Evolutionary conservation across 1,140 invertebrate genomes (phyloP), one percentile per base, ranked within the genome.

Genomic region (Sitophilus oryzae): DNA sequence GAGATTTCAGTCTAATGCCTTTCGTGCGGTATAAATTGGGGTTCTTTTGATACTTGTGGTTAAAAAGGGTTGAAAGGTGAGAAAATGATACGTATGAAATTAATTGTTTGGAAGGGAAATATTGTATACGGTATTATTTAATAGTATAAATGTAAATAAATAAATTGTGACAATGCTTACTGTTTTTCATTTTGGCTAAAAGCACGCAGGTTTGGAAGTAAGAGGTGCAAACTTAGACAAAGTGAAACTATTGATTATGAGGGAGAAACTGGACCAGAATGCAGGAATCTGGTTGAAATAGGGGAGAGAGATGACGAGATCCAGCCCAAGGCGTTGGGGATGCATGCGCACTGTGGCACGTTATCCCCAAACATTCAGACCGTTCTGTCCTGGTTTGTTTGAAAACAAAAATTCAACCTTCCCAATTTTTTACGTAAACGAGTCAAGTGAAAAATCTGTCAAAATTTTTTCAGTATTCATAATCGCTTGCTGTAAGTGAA

Each of bases 381-480:
- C 21, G 30, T 25, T 52, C 55, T 48, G 47, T 37, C 41, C 34
- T 41, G 44, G 42, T 47, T 42, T 48, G 42, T 52, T 41, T 41
- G 19, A 49, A 53, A 51, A 10, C 10, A 43, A 36, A 49, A 23
- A 50, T 38, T 8, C 41, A 51, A 43, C 34, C 2, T 16, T 54
- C 15, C 3, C 16, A 14, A 47, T 34, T 48, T 53, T 45, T 50
- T 41, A 18, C 30, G 22, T 40, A 43, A 18, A n/a, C n/a, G 18
- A 57, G 55, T 46, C 16, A 22, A 56, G 48, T 56, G 62, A 65
- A 63, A 61, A 63, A 66, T 49, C 59, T 56, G 50, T 46, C 65
- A 66, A 63, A 65, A 66, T 66, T 65, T 61, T 66, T 60, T 57
- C 58, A 57, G 58, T 57, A 65, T 63, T 66, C 57, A 57, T 65